Conservation (phyloP, 2,113 vertebrate genomes). For the Elephas maximus region DNA sequence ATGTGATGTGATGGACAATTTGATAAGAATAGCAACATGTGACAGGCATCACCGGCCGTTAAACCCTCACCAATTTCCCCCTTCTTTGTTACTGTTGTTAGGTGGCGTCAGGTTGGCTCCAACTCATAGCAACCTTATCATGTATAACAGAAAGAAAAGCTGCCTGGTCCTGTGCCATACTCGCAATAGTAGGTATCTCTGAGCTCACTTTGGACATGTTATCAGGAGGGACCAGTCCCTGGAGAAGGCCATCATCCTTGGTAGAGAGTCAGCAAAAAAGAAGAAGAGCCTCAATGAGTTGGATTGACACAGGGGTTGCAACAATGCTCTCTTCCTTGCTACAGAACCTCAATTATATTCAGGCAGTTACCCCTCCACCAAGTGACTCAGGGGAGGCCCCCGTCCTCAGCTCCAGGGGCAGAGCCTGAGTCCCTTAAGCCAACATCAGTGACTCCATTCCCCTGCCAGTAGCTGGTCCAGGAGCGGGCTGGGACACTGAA, state of each 20-base stretch:
- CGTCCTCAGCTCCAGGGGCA: background rate
- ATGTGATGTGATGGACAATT: accelerated
- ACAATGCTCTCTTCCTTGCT: background rate
- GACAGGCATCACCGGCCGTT: accelerated
- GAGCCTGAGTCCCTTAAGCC: background rate
- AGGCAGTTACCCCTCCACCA: background rate
- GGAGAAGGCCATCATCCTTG: background rate
- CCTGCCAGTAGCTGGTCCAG: background rate
- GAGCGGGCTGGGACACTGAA: background rate
- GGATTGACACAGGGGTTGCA: background rate
- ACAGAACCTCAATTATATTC: background rate
- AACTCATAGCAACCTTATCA: background rate
- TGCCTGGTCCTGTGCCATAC: background rate
- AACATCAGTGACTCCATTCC: accelerated
- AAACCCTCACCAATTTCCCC: background rate
- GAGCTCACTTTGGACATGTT: background rate
- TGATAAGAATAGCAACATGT: accelerated
- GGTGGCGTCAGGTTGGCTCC: background rate
- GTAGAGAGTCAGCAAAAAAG: background rate
- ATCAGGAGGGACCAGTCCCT: background rate
- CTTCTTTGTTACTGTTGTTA: background rate
- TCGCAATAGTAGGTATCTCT: background rate
- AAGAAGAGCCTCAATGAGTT: background rate
- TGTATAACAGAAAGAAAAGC: background rate
- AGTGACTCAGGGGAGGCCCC: background rate